These are phyloP conservation scores for Crocallis elinguaria DNA, from an alignment of 2,888 invertebrate species.

Conservation along the genomic window DNA sequence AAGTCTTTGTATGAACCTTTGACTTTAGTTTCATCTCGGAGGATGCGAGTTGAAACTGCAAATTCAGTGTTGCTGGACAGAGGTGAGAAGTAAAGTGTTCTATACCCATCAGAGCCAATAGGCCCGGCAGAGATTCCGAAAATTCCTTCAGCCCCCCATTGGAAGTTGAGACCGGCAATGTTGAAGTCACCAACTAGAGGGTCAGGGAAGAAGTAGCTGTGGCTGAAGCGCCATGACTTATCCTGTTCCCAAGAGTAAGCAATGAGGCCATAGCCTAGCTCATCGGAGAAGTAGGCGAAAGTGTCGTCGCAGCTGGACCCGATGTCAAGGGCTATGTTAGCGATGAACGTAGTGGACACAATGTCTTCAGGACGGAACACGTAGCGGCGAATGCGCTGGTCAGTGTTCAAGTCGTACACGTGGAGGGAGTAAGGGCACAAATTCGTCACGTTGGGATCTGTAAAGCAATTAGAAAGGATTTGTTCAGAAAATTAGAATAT, in stretches of 20 bases:
- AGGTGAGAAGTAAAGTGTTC: constrained; percentile 91
- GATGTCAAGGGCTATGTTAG: constrained; percentile 93
- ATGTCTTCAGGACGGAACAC: constrained; percentile 89
- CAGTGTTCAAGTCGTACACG: constrained; percentile 90
- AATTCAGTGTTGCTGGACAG: constrained; percentile 92
- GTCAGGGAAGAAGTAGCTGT: constrained; percentile 92
- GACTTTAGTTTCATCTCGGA: constrained; percentile 88
- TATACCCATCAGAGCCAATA: constrained; percentile 86
- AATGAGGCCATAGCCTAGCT: constrained; percentile 92
- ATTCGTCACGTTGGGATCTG: constrained; percentile 85
- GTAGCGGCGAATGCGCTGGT: constrained; percentile 88
- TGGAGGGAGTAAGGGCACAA: constrained; percentile 92
- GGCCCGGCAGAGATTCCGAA: constrained; percentile 91
- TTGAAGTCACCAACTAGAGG: constrained; percentile 91
- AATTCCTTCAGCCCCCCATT: constrained; percentile 93
- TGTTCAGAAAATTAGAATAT: not conserved
- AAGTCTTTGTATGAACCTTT: constrained; percentile 90
- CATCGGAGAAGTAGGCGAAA: constrained; percentile 92
- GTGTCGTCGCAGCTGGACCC: constrained; percentile 90
- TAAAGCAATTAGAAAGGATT: constrained; percentile 35
- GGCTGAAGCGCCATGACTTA: constrained; percentile 91
- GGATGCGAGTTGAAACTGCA: constrained; percentile 89
- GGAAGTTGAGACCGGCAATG: constrained; percentile 92
- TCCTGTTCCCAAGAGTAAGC: constrained; percentile 91
- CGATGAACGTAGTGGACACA: constrained; percentile 91